These are phyloP conservation scores for Eurypyga helias DNA, from an alignment of 2,113 vertebrate genomes.

Conservation along the genomic window DNA sequence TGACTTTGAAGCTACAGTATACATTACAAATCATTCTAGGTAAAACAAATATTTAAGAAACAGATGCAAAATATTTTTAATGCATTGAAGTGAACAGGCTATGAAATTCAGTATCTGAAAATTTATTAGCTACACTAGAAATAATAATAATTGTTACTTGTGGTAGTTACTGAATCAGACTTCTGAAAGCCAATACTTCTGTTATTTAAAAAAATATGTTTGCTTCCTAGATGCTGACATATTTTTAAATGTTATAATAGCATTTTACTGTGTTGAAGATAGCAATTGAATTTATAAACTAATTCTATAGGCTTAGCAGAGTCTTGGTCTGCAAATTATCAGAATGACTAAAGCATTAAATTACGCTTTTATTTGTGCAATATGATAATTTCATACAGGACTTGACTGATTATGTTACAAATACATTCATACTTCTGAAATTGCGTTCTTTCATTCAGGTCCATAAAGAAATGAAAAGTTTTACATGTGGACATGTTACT, in stretches of 20 bases:
- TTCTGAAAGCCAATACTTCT: background rate
- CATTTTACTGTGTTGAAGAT: background rate
- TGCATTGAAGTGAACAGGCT: background rate
- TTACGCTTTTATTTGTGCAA: background rate
- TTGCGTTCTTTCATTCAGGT: background rate
- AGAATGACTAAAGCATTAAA: slow-evolving; percentile 5
- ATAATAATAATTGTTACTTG: background rate
- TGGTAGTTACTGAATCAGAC: background rate
- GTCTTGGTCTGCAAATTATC: background rate
- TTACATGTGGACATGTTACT: background rate
- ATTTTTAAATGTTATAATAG: background rate
- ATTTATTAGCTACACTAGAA: no score
- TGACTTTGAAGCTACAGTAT: background rate
- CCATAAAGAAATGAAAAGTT: background rate
- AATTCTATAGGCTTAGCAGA: background rate
- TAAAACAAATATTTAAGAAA: background rate
- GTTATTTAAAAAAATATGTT: background rate
- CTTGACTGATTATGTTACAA: background rate
- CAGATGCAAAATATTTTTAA: background rate
- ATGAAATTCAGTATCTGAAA: background rate
- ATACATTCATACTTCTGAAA: background rate
- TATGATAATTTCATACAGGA: background rate
- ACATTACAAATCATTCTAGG: background rate
- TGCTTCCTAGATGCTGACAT: background rate
- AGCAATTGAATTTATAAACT: background rate